Conservation (phyloP, 2,888 invertebrate species). For the Dynastes grantii region DNA sequence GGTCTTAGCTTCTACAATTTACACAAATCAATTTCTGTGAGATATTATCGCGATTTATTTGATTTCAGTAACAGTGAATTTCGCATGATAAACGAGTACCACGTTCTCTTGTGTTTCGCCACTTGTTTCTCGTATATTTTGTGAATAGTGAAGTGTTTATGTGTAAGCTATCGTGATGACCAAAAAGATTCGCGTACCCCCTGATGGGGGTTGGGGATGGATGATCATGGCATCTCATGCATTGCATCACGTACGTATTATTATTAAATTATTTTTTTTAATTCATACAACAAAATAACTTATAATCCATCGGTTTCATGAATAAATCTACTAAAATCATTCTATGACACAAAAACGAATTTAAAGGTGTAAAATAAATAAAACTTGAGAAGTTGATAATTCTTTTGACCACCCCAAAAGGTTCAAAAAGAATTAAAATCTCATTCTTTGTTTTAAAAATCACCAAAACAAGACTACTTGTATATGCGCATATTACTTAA, state of each 20-base stretch:
- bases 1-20: conserved; percentile 3
- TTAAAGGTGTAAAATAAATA: too few relatives aligned
- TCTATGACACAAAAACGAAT: too few relatives aligned
- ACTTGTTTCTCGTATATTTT: not conserved
- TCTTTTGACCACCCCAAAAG: too few relatives aligned
- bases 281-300: too few relatives aligned
- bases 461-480: too few relatives aligned
- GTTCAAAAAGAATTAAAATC: too few relatives aligned
- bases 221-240: conserved; percentile 70
- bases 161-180: conserved; percentile 14
- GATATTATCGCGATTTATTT: not conserved
- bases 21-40: not conserved
- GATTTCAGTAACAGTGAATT: not conserved
- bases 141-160: not conserved
- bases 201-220: conserved; percentile 73
- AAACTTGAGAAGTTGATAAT: too few relatives aligned
- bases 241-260: conserved; percentile 69
- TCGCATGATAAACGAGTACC: not conserved
- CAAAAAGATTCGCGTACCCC: conserved; percentile 66
- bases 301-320: too few relatives aligned
- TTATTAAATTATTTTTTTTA: not conserved
- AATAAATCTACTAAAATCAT: too few relatives aligned
- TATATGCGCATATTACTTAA: too few relatives aligned
- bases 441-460: not conserved
- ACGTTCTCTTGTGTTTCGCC: not conserved